Base-by-base conservation (phyloP, 2,113 vertebrate genomes). In the Ochotona princeps region DNA sequence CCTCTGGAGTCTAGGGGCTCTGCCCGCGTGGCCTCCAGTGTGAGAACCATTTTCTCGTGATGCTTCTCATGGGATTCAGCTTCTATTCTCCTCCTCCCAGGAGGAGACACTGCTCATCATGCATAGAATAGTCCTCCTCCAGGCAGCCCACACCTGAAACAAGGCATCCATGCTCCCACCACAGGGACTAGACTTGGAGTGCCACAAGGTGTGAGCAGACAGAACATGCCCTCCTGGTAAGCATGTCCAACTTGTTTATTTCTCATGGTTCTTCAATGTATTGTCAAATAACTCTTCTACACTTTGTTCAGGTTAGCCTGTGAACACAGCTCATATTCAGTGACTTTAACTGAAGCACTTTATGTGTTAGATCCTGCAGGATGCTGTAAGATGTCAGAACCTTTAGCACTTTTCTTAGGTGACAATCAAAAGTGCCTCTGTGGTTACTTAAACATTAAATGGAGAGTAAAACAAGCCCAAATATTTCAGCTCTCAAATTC, bases 401-500 rank as follows among this genome's bases (percentile, higher is more conserved):
- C 57, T 65, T 15, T 14, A 51, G 65, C 21, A 35, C 38, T 3
- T 17, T 38, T 69, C 47, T 70, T n/a, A 38, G 60, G 78, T 21
- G 69, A 38, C 4, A 21, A 84, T n/a, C 26, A 18, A 28, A 85
- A 90, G 79, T 63, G 51, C 15, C 18, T 14, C 30, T 10, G 23
- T 5, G 85, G 74, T 2, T 51, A 70, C 32, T 82, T 66, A 85
- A 69, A 72, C 69, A 73, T 79, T 32, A 82, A 90, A 70, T 0
- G 69, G 69, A 44, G 80, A 61, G 57, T 51, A 49, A 90, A 82
- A 90, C 9, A 47, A 84, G 8, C 25, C 21, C n/a, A 74, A 67
- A 28, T 74, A 70, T 61, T 93, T 89, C 54, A 73, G n/a, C 81
- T 89, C 44, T 54, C 95, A 23, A 90, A 76, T 90, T 83, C 32